Evolutionary conservation across 2,888 invertebrate genomes (phyloP).

Genomic region (Apoderus coryli): DNA sequence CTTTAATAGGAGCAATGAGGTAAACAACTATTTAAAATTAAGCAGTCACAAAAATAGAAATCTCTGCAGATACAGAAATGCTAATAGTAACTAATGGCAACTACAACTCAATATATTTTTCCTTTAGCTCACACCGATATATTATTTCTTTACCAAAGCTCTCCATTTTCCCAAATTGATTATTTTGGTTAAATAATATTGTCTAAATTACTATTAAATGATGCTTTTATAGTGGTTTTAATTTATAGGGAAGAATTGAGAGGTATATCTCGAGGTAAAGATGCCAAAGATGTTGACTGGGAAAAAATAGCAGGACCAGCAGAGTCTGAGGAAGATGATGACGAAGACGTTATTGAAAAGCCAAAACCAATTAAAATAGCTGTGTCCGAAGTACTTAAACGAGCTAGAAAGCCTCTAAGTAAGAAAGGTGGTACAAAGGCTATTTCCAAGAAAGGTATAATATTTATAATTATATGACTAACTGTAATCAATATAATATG

Average conservation of each 20-base stretch:
- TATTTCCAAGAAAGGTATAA: slow-evolving; percentile 48
- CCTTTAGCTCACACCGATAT: too few relatives aligned
- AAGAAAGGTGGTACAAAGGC: slow-evolving; percentile 24
- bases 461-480: not conserved
- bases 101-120: too few relatives aligned
- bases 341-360: slow-evolving; percentile 28
- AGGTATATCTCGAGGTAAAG: slow-evolving; percentile 69
- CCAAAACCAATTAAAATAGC: slow-evolving; percentile 65
- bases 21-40: slow-evolving; percentile 28
- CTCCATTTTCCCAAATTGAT: too few relatives aligned
- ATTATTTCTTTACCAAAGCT: too few relatives aligned
- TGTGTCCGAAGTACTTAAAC: slow-evolving; percentile 54
- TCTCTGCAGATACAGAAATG: too few relatives aligned
- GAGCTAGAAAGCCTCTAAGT: slow-evolving; percentile 52
- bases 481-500: too few relatives aligned
- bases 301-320: slow-evolving; percentile 55
- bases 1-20: slow-evolving; percentile 82
- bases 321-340: slow-evolving; percentile 40
- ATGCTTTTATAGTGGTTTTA: too few relatives aligned
- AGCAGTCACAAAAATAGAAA: too few relatives aligned
- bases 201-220: too few relatives aligned
- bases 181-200: too few relatives aligned
- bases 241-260: slow-evolving; percentile 63
- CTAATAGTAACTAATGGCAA: too few relatives aligned
- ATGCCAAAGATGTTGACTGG: slow-evolving; percentile 80